phyloP scores from a whole-genome alignment of 2,888 invertebrate species.

The Stenchaetothrips biformis region DNA sequence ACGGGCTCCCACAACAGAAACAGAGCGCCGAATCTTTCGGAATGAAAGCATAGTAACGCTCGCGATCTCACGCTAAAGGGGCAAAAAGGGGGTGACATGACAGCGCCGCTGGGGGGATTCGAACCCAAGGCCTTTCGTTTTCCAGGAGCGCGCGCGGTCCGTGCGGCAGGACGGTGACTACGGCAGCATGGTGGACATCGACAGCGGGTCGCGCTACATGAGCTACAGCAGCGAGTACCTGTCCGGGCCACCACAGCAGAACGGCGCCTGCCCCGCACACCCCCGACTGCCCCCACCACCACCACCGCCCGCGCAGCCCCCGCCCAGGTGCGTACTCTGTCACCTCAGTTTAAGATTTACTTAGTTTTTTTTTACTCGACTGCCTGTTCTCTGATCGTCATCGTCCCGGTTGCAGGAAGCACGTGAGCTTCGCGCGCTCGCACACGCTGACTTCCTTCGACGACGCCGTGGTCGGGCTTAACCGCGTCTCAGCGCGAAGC shows the following conservation, averaged over 20 bases:
- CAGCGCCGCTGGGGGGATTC: no score
- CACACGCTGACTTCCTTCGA: constrained; percentile 83
- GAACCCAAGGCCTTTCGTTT: background rate
- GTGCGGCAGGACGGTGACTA: constrained; percentile 36
- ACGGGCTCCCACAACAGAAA: no score
- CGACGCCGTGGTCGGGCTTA: constrained; percentile 54
- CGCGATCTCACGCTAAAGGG: no score
- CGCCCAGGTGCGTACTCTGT: constrained; percentile 44
- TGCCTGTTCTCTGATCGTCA: constrained; percentile 5
- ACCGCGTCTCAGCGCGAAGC: constrained; percentile 49
- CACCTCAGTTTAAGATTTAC: background rate
- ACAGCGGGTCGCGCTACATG: constrained; percentile 41
- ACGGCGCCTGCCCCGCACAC: constrained; percentile 39
- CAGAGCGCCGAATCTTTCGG: no score
- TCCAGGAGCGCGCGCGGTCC: constrained; percentile 37
- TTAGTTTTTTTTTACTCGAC: background rate
- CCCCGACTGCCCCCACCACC: constrained; percentile 39
- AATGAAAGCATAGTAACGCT: no score
- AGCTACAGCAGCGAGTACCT: constrained; percentile 47
- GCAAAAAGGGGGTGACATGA: no score
- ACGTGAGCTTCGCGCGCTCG: constrained; percentile 85
- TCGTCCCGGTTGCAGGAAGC: constrained; percentile 51
- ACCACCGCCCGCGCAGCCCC: constrained; percentile 49
- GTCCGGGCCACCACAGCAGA: constrained; percentile 42
- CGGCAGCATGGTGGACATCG: constrained; percentile 29